phyloP scores from a whole-genome alignment of 2,888 invertebrate species.

The Eilema depressum region DNA sequence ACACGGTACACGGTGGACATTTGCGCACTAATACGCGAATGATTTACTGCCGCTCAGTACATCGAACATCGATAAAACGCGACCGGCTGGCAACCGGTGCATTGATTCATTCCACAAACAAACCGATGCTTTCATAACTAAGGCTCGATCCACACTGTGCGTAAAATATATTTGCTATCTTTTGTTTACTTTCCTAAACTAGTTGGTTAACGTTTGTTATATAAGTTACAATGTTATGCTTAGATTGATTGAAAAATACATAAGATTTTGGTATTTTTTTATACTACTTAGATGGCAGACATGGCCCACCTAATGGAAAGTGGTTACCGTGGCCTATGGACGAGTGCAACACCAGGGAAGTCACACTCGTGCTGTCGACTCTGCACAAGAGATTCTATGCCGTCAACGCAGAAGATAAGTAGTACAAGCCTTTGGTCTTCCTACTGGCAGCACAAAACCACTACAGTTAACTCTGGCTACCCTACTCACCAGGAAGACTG shows the following conservation, averaged over 20 bases:
- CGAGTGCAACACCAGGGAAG: too few species aligned
- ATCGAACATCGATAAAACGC: conserved; percentile 27
- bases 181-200: neutral
- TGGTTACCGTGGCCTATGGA: too few species aligned
- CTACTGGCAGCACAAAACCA: too few species aligned
- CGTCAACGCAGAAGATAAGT: too few species aligned
- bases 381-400: too few species aligned
- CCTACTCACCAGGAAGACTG: too few species aligned
- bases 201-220: neutral
- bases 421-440: too few species aligned
- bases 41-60: conserved; percentile 22
- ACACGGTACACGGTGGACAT: neutral
- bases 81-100: conserved; percentile 21
- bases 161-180: neutral
- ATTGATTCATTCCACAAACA: conserved; percentile 31
- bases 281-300: too few species aligned
- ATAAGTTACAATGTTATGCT: neutral
- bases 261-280: too few species aligned
- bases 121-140: conserved; percentile 20
- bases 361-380: too few species aligned
- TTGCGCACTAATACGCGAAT: conserved; percentile 12
- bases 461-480: too few species aligned
- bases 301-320: too few species aligned
- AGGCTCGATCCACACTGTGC: neutral
- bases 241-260: neutral